These are phyloP conservation scores for Sorex maritimensis DNA, from an alignment of 2,797 vertebrate species.

Conservation along the genomic window DNA sequence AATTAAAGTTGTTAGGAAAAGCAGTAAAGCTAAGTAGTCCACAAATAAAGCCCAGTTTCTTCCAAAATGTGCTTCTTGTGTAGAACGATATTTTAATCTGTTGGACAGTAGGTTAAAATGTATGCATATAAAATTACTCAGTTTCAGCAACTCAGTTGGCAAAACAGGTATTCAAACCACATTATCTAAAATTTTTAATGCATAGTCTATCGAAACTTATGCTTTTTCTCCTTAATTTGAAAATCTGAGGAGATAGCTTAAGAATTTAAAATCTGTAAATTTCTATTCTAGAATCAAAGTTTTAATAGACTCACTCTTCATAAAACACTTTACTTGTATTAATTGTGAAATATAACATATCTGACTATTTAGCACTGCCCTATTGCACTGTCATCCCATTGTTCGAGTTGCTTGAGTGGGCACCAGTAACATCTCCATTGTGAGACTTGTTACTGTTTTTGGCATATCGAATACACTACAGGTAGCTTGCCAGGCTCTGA, in stretches of 20 bases:
- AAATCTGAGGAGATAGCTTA: background rate
- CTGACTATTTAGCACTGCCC: too few species aligned
- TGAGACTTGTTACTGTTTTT: too few species aligned
- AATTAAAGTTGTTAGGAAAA: constrained; percentile 89
- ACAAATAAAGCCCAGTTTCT: constrained; percentile 89
- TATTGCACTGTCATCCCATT: too few species aligned
- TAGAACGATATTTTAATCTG: constrained; percentile 90
- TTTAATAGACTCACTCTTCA: background rate
- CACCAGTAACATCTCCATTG: too few species aligned
- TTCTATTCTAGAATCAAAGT: background rate
- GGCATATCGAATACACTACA: too few species aligned
- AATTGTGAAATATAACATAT: background rate
- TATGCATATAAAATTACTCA: constrained; percentile 4
- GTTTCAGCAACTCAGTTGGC: constrained; percentile 5
- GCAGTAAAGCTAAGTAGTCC: constrained; percentile 90
- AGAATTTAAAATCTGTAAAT: constrained; percentile 31
- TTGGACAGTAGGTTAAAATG: constrained; percentile 53
- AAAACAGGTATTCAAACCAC: background rate
- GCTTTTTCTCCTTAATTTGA: background rate
- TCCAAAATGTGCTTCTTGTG: constrained; percentile 90
- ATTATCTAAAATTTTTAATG: background rate
- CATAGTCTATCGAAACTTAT: background rate
- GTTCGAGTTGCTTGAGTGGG: too few species aligned
- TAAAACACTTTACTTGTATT: background rate
- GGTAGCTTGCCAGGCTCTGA: too few species aligned